A percentile compares a stretch with the other conserved stretches of the same genome.
Evolutionary conservation across 2,888 invertebrate genomes (phyloP).

Genomic region (Brachylomia viminalis): DNA sequence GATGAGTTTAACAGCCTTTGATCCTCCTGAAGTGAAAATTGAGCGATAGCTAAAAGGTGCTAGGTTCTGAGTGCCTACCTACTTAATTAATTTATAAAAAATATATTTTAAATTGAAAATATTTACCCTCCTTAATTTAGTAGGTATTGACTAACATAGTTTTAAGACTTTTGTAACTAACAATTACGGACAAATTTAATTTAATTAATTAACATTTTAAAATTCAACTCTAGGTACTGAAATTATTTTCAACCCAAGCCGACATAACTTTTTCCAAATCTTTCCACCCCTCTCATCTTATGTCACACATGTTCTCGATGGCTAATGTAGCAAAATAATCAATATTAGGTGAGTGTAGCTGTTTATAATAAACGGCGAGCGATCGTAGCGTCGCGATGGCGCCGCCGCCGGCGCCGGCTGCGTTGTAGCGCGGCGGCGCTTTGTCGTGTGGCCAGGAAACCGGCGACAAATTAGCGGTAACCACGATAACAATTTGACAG

Average conservation of each 20-base stretch:
- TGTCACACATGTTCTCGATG: slow-evolving; percentile 52
- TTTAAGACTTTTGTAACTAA: too few species aligned
- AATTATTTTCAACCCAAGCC: not conserved
- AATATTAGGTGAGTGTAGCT: slow-evolving; percentile 72
- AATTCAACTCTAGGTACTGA: too few species aligned
- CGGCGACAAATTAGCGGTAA: not conserved
- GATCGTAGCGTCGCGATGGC: slow-evolving; percentile 68
- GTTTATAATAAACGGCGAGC: slow-evolving; percentile 74
- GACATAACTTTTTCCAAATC: slow-evolving; percentile 9
- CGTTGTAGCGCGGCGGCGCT: slow-evolving; percentile 66
- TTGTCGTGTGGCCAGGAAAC: slow-evolving; percentile 54
- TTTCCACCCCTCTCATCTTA: slow-evolving; percentile 23
- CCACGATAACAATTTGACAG: not conserved
- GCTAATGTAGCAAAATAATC: slow-evolving; percentile 72
- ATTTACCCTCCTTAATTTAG: too few species aligned
- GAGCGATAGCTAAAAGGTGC: too few species aligned
- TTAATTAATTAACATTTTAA: too few species aligned
- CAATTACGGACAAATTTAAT: too few species aligned
- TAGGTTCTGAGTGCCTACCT: too few species aligned
- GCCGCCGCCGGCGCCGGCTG: slow-evolving; percentile 69
- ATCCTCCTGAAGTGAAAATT: too few species aligned
- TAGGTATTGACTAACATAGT: too few species aligned
- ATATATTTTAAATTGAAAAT: too few species aligned
- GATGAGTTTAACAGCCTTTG: too few species aligned
- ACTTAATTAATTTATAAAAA: too few species aligned